A percentile compares a stretch with the other conserved stretches of the same genome.
Conservation (phyloP, 2,888 invertebrate genomes). For the Phasia obesa region DNA sequence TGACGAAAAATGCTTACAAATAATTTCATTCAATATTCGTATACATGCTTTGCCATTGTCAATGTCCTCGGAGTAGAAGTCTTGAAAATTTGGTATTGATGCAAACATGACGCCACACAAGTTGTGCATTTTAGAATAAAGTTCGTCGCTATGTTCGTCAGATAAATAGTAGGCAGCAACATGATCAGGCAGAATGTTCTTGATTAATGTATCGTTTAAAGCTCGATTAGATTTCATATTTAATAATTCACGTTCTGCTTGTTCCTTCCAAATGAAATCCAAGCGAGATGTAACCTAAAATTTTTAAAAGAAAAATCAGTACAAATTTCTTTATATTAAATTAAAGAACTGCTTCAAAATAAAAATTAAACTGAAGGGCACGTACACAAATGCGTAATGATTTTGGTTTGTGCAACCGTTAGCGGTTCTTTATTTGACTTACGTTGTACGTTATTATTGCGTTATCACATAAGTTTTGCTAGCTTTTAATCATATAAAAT, state of each 20-base stretch:
- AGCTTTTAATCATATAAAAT: too few relatives aligned
- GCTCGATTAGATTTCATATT: constrained; percentile 97
- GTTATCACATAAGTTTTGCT: too few relatives aligned
- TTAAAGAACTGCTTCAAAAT: too few relatives aligned
- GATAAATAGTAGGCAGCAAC: constrained; percentile 97
- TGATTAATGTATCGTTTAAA: constrained; percentile 85
- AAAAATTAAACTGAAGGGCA: too few relatives aligned
- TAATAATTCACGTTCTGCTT: constrained; percentile 95
- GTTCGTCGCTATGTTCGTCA: constrained; percentile 86
- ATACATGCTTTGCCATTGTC: constrained; percentile 99
- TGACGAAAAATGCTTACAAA: constrained; percentile 85
- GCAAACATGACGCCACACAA: constrained; percentile 98
- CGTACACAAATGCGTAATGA: too few relatives aligned
- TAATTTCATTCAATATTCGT: constrained; percentile 98
- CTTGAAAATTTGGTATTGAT: constrained; percentile 98
- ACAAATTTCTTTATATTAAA: too few relatives aligned
- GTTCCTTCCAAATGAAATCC: constrained; percentile 98
- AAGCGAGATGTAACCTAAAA: constrained; percentile 93
- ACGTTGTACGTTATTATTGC: too few relatives aligned
- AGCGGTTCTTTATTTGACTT: too few relatives aligned
- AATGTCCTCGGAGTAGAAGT: constrained; percentile 98
- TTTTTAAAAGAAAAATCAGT: constrained; percentile 73
- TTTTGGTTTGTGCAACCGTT: too few relatives aligned
- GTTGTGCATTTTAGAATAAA: constrained; percentile 82
- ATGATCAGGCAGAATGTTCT: constrained; percentile 97